phyloP scores from a whole-genome alignment of 2,113 vertebrate species.

The Phaethornis superciliosus region DNA sequence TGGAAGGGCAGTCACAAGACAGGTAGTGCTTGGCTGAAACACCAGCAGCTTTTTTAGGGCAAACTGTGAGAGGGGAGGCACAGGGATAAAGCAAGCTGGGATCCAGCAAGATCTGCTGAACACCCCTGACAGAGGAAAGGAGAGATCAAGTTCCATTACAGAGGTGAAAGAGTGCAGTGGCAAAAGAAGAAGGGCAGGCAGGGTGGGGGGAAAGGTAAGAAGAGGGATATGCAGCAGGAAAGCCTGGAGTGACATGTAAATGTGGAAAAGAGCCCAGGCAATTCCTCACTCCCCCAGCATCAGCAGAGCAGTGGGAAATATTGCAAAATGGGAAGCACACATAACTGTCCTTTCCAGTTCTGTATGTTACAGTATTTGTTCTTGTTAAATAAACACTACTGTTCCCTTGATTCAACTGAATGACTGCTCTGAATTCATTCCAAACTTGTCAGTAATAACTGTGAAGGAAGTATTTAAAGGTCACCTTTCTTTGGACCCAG shows the following conservation, averaged over 20 bases:
- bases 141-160: not conserved
- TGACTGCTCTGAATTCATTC: not conserved
- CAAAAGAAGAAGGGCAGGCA: not conserved
- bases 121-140: not conserved
- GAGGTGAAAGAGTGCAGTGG: not conserved
- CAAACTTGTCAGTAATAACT: not conserved
- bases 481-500: slow-evolving; percentile 92
- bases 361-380: not conserved
- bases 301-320: not conserved
- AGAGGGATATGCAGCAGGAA: not conserved
- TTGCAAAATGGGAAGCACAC: not conserved
- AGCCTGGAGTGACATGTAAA: not conserved
- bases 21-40: not conserved
- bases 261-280: not conserved
- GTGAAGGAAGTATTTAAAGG: not conserved
- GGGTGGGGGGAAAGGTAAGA: not conserved
- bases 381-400: not conserved
- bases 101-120: not conserved
- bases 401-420: not conserved
- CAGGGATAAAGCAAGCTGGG: not conserved
- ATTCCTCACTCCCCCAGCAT: not conserved
- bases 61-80: not conserved
- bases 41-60: not conserved
- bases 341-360: not conserved
- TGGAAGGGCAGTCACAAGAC: not conserved